phyloP scores from a whole-genome alignment of 2,888 invertebrate genomes.

The Pollenia angustigena region DNA sequence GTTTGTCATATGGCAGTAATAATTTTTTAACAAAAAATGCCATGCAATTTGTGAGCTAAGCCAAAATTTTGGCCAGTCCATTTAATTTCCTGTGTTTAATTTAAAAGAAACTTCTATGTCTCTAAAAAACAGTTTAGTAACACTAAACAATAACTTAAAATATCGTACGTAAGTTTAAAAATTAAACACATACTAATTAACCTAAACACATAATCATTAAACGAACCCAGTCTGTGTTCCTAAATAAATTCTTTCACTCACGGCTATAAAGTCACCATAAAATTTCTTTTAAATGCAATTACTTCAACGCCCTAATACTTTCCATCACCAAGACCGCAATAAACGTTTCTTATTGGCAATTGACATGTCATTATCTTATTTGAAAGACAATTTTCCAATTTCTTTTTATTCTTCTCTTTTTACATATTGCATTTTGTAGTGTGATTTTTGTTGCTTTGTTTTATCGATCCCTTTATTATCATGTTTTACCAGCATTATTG shows the following conservation, averaged over 20 bases:
- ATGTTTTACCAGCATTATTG: neutral
- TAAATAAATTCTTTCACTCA: neutral
- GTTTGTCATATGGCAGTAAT: too few relatives aligned
- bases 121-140: too few relatives aligned
- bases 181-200: too few relatives aligned
- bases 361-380: conserved; percentile 25
- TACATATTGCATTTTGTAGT: conserved; percentile 14
- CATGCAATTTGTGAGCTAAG: too few relatives aligned
- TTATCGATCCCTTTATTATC: conserved; percentile 22
- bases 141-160: too few relatives aligned
- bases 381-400: neutral
- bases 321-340: neutral
- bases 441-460: conserved; percentile 1
- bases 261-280: neutral
- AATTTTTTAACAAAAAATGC: too few relatives aligned
- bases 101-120: too few relatives aligned
- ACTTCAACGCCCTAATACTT: neutral
- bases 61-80: too few relatives aligned
- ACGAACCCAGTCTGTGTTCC: too few relatives aligned
- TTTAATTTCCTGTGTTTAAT: too few relatives aligned
- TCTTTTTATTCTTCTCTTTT: neutral
- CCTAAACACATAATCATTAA: too few relatives aligned
- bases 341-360: neutral
- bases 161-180: too few relatives aligned
- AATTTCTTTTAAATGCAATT: neutral